Conservation (phyloP, 1,140 invertebrate genomes). For the Drosophila rhopaloa region DNA sequence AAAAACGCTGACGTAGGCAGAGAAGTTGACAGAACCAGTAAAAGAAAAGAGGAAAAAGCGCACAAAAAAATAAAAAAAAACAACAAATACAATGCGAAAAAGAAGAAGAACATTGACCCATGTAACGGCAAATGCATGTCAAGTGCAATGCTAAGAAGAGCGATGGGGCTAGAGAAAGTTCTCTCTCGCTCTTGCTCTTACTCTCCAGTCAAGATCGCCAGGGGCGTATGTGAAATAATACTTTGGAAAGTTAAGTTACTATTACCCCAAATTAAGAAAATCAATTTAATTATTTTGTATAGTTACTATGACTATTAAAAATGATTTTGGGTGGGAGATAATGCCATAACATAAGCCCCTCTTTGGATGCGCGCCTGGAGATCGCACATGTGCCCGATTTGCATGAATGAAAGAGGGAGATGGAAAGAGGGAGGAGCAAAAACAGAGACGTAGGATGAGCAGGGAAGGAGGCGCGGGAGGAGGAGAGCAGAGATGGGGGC, state of each 20-base stretch:
- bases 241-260: too few species aligned
- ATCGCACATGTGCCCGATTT: slow-evolving; percentile 41
- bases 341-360: background rate
- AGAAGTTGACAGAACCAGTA: slow-evolving; percentile 44
- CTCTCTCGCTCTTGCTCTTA: slow-evolving; percentile 3
- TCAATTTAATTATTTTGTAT: too few species aligned
- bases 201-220: slow-evolving; percentile 26
- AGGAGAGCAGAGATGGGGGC: background rate
- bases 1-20: slow-evolving; percentile 45
- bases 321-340: background rate
- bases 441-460: slow-evolving; percentile 5
- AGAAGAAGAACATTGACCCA: slow-evolving; percentile 14
- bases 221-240: background rate
- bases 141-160: slow-evolving; percentile 37
- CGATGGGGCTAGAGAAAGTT: slow-evolving; percentile 18
- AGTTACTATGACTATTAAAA: too few species aligned
- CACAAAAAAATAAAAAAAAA: slow-evolving; percentile 28
- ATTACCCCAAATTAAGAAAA: too few species aligned
- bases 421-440: slow-evolving; percentile 1
- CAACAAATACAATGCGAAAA: slow-evolving; percentile 19
- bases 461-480: background rate
- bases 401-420: slow-evolving; percentile 50
- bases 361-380: slow-evolving; percentile 1
- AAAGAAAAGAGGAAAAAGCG: slow-evolving; percentile 44
- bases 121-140: slow-evolving; percentile 52